Evolutionary conservation across 2,113 vertebrate species (phyloP).

Genomic region (Tympanuchus pallidicinctus): DNA sequence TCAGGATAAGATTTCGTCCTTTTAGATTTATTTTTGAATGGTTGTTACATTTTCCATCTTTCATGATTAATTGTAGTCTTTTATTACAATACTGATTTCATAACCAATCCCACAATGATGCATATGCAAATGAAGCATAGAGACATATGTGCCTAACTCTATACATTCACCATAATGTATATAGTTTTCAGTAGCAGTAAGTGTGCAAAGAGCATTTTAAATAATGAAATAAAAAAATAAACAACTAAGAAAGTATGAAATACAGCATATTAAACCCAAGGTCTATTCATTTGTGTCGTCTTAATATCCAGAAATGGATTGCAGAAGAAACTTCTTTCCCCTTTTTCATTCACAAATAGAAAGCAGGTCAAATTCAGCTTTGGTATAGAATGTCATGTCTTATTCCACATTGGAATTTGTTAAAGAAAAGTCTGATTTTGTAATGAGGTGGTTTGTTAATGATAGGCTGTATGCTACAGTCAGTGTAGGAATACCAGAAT

Average conservation of each 20-base stretch:
- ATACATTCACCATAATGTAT: background rate
- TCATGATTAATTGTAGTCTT: background rate
- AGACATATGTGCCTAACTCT: rapidly evolving
- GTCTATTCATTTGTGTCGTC: background rate
- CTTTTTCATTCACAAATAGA: background rate
- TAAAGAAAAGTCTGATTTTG: background rate
- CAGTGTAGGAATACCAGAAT: background rate
- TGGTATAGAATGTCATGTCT: rapidly evolving
- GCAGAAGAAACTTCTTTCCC: background rate
- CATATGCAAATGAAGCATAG: background rate
- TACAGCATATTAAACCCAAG: background rate
- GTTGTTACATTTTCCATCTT: background rate
- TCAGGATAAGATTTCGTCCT: background rate
- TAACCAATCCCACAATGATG: background rate
- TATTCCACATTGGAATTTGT: background rate
- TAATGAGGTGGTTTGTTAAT: background rate
- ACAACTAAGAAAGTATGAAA: background rate
- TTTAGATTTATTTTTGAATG: background rate
- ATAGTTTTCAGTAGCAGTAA: background rate
- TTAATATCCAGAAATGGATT: background rate
- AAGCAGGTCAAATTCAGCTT: background rate
- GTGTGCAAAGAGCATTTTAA: background rate
- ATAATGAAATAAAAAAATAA: background rate
- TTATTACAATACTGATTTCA: background rate
- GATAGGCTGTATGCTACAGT: background rate